These are phyloP conservation scores for Xestia ashworthii DNA, from an alignment of 2,888 invertebrate species.

Conservation along the genomic window DNA sequence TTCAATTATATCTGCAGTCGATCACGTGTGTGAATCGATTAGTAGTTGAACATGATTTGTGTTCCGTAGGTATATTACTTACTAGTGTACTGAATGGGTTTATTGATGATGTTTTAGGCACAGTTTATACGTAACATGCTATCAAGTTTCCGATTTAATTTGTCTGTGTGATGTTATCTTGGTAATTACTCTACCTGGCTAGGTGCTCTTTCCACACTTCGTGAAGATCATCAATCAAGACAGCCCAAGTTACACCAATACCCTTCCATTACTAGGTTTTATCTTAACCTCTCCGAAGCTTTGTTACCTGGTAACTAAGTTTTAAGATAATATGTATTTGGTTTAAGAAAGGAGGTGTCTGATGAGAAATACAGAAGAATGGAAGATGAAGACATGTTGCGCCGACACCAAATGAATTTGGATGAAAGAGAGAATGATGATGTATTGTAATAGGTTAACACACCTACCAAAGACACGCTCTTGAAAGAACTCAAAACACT, in stretches of 20 bases:
- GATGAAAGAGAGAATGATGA: no score
- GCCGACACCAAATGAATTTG: no score
- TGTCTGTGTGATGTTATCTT: neutral
- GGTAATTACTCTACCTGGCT: neutral
- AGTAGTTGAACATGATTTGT: slow-evolving; percentile 32
- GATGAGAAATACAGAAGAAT: no score
- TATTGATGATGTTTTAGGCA: slow-evolving; percentile 16
- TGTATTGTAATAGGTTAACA: neutral
- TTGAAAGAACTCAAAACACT: neutral
- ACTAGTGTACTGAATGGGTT: slow-evolving; percentile 3
- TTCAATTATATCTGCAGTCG: slow-evolving; percentile 39
- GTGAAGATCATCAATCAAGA: neutral
- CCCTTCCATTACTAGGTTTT: neutral
- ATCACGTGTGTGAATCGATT: slow-evolving; percentile 29
- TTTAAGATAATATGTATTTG: neutral
- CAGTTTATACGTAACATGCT: neutral
- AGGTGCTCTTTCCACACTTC: neutral
- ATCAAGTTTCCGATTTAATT: neutral
- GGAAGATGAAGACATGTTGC: no score
- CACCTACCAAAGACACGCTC: neutral
- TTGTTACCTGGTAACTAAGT: neutral
- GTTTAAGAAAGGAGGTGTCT: no score
- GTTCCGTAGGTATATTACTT: neutral
- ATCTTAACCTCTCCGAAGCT: neutral
- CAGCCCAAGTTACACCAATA: neutral